Percentiles rank a stretch among this genome's conserved stretches.
Conservation (phyloP, 2,888 invertebrate species). For the Scotopteryx bipunctaria region DNA sequence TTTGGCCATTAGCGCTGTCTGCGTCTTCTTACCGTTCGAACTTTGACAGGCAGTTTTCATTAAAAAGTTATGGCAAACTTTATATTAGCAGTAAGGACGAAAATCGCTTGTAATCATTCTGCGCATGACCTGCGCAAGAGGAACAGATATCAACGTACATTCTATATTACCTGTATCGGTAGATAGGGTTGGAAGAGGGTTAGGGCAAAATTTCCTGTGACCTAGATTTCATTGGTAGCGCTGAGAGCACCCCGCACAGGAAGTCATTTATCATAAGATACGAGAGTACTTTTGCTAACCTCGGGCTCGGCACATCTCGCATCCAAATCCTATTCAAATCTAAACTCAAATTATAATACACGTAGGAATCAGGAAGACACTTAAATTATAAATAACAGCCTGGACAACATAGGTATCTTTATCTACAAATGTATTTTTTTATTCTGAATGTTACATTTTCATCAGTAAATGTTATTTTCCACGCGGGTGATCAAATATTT, state of each 20-base stretch:
- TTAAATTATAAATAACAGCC: no score
- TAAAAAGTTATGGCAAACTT: constrained; percentile 54
- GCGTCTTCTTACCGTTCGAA: constrained; percentile 37
- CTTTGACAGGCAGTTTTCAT: constrained; percentile 44
- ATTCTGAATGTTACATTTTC: no score
- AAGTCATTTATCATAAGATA: constrained; percentile 47
- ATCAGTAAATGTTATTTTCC: no score
- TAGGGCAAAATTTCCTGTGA: constrained; percentile 62
- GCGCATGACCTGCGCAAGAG: constrained; percentile 77
- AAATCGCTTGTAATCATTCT: constrained; percentile 46
- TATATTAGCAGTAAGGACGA: constrained; percentile 45
- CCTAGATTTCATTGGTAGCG: constrained; percentile 60
- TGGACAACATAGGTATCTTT: no score
- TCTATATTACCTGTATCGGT: constrained; percentile 35
- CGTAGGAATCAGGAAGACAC: no score
- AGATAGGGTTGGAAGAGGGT: constrained; percentile 40
- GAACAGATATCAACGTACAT: constrained; percentile 45
- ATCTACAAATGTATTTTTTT: no score
- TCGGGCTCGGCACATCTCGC: constrained; percentile 27
- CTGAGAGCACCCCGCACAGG: constrained; percentile 36
- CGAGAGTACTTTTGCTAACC: constrained; percentile 35
- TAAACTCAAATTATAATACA: neutral
- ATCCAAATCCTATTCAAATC: constrained; percentile 22
- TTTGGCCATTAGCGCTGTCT: constrained; percentile 18
- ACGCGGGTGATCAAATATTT: no score